A percentile compares a stretch with the other conserved stretches of the same genome.
Evolutionary conservation across 2,797 vertebrate genomes (phyloP).

Genomic region (Remorina albescens): DNA sequence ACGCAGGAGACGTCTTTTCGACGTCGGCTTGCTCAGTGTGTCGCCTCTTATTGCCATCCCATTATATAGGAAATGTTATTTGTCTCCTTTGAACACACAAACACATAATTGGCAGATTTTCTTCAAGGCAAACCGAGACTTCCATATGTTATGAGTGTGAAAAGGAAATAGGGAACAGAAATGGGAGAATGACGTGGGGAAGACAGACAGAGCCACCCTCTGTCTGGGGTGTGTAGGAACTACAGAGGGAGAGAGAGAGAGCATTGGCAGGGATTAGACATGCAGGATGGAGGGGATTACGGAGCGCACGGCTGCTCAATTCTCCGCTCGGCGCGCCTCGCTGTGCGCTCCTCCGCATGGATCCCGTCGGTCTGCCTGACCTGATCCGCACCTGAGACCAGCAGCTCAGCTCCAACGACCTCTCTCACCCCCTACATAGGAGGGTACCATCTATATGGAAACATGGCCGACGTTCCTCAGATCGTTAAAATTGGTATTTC

Average conservation of each 20-base stretch:
- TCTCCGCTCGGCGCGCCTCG: slow-evolving; percentile 20
- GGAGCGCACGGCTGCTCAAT: slow-evolving; percentile 26
- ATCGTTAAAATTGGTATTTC: slow-evolving; percentile 92
- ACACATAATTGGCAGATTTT: slow-evolving; percentile 14
- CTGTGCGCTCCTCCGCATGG: slow-evolving; percentile 5
- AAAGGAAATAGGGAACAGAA: too few species aligned
- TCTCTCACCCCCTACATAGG: neutral
- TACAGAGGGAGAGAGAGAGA: neutral
- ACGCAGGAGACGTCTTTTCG: too few species aligned
- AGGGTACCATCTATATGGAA: slow-evolving; percentile 39
- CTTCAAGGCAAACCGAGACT: slow-evolving; percentile 43
- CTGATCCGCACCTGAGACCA: slow-evolving; percentile 9
- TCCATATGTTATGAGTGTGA: neutral
- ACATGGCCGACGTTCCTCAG: slow-evolving; percentile 91
- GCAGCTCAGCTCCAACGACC: neutral
- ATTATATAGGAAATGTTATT: neutral
- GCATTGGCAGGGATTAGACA: slow-evolving; percentile 66
- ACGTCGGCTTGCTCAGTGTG: too few species aligned
- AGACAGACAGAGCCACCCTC: neutral
- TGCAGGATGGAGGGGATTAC: slow-evolving; percentile 61
- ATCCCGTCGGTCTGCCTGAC: slow-evolving; percentile 2
- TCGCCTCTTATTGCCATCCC: neutral
- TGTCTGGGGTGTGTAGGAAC: neutral
- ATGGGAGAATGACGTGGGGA: neutral
- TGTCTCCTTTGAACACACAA: neutral